Conservation (phyloP, 2,113 vertebrate genomes). For the Melozone crissalis region DNA sequence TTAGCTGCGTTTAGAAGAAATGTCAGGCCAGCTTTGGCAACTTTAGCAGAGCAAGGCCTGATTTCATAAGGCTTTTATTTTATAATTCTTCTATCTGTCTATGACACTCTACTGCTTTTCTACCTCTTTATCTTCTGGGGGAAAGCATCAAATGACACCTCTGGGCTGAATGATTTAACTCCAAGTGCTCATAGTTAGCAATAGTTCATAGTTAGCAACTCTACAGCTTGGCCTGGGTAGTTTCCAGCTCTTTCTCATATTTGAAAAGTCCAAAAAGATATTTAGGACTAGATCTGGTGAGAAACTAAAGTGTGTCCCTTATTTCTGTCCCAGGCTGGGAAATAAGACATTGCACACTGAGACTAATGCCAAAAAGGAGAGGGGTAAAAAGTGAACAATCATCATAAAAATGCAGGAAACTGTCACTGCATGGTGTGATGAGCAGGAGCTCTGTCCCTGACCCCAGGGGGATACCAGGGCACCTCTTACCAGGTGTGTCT, state of each 20-base stretch:
- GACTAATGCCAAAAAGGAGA: background rate
- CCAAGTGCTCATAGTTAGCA: background rate
- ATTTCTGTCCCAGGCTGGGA: background rate
- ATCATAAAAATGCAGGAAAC: background rate
- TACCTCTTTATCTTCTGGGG: background rate
- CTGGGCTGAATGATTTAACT: background rate
- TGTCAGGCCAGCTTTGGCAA: background rate
- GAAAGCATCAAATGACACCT: background rate
- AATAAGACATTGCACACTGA: background rate
- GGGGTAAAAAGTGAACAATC: background rate
- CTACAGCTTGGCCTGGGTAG: background rate
- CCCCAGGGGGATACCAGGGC: background rate
- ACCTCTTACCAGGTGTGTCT: accelerated
- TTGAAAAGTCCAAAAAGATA: background rate
- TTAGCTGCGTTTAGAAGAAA: background rate
- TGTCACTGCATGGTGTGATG: background rate
- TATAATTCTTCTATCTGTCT: background rate
- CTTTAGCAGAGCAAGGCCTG: background rate
- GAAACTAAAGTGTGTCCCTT: background rate
- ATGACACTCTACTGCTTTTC: background rate
- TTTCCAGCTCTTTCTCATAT: background rate
- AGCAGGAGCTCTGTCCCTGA: background rate
- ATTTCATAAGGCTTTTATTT: background rate
- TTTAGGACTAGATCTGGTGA: background rate
- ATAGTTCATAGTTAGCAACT: background rate